These are phyloP conservation scores for Brachionus calyciflorus DNA, from an alignment of 1,140 invertebrate genomes.

Conservation along the genomic window DNA sequence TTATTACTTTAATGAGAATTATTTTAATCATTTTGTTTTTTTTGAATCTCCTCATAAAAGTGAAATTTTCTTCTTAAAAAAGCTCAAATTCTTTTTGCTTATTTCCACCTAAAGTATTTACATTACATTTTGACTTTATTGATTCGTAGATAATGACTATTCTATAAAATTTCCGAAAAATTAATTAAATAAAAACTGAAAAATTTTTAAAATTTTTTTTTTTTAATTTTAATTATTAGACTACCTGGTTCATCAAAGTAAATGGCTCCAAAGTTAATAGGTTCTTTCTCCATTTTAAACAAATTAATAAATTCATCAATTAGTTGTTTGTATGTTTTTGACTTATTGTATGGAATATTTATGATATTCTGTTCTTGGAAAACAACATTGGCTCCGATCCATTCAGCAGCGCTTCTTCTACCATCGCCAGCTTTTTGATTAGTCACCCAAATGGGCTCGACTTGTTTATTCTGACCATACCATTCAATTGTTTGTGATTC, in stretches of 20 bases:
- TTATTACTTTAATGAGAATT: no score
- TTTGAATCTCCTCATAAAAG: no score
- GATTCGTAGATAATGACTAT: no score
- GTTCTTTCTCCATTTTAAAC: constrained; percentile 17
- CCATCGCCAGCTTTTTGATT: constrained; percentile 51
- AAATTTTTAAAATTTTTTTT: no score
- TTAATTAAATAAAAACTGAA: background rate
- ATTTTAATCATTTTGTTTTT: no score
- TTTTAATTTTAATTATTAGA: no score
- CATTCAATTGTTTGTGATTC: constrained; percentile 19
- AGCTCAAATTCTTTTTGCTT: no score
- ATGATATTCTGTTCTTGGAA: constrained; percentile 28
- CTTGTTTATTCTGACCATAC: constrained; percentile 48
- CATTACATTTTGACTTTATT: no score
- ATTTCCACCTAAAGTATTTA: no score
- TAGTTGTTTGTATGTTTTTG: constrained; percentile 9
- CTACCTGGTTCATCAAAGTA: constrained; percentile 45
- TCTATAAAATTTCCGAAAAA: no score
- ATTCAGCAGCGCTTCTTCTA: constrained; percentile 26
- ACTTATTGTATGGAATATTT: constrained; percentile 14
- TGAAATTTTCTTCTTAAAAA: no score
- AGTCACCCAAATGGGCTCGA: constrained; percentile 59
- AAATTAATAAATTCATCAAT: constrained; percentile 26
- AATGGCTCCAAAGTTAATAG: constrained; percentile 44
- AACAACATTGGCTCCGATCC: constrained; percentile 33